Evolutionary conservation across 2,797 vertebrate genomes (phyloP).

Genomic region (Smutsia temminckii): DNA sequence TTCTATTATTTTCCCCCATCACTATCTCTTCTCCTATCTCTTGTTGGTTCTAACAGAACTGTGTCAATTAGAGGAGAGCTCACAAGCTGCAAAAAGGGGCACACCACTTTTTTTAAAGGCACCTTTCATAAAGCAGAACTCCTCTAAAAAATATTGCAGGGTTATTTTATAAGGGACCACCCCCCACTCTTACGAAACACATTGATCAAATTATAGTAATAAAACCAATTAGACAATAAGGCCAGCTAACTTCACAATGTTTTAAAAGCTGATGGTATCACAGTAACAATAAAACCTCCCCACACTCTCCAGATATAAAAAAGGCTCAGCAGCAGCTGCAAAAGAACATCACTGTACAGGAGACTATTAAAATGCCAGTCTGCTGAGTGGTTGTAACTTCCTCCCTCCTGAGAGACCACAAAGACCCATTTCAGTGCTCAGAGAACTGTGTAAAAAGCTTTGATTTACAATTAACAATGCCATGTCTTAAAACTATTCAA

Average conservation of each 20-base stretch:
- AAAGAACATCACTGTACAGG: constrained; percentile 87
- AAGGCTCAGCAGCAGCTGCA: constrained; percentile 92
- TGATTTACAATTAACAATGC: constrained; percentile 85
- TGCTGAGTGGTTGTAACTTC: constrained; percentile 88
- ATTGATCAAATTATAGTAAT: constrained; percentile 59
- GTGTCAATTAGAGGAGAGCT: not conserved
- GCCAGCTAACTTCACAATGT: constrained; percentile 58
- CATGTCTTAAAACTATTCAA: constrained; percentile 79
- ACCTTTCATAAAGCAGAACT: constrained; percentile 40
- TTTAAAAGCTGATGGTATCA: constrained; percentile 73
- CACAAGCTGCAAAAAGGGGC: constrained; percentile 43
- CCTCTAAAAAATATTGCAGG: constrained; percentile 43
- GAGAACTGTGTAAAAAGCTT: constrained; percentile 81
- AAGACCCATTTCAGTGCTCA: constrained; percentile 82
- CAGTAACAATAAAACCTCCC: constrained; percentile 71
- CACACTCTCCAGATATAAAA: constrained; percentile 82
- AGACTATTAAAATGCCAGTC: constrained; percentile 83
- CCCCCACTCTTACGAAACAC: constrained; percentile 53
- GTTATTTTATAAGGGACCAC: not conserved
- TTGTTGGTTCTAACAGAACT: not conserved
- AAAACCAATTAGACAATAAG: constrained; percentile 54
- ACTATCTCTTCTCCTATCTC: constrained; percentile 38
- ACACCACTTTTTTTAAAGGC: constrained; percentile 60
- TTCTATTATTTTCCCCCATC: constrained; percentile 43
- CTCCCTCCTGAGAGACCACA: constrained; percentile 85